A percentile compares a stretch with the other conserved stretches of the same genome.
These are phyloP conservation scores for Daboia siamensis DNA, from an alignment of 2,113 vertebrate species.

Conservation along the genomic window DNA sequence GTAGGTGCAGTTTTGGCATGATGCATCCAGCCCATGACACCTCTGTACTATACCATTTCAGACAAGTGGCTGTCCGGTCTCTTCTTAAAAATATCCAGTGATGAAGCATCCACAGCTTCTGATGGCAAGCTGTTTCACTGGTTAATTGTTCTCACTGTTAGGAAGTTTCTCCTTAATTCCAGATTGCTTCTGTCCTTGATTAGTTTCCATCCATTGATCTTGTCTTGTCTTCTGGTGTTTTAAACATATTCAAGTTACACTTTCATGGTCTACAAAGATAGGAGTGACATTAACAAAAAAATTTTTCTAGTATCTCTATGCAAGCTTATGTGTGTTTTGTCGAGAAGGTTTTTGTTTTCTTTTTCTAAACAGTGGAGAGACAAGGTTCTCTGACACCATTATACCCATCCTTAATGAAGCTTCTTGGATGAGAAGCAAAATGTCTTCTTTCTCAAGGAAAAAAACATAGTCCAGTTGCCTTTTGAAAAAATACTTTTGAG, in stretches of 20 bases:
- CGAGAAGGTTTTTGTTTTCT: conserved; percentile 67
- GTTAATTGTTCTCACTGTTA: neutral
- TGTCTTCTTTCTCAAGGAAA: neutral
- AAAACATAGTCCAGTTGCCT: neutral
- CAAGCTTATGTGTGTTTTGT: conserved; percentile 30
- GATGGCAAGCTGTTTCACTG: no score
- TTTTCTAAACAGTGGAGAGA: conserved; percentile 58
- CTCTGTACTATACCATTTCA: neutral
- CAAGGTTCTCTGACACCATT: conserved; percentile 56
- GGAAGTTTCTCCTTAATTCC: neutral
- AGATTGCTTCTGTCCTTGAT: neutral
- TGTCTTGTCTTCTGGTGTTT: neutral
- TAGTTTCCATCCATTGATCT: neutral
- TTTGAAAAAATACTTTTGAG: neutral
- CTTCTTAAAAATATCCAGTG: neutral
- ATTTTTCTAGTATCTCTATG: conserved; percentile 58
- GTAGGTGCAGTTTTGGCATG: no score
- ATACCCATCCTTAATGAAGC: conserved; percentile 31
- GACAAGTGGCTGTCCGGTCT: neutral
- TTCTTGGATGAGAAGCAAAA: neutral
- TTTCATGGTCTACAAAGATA: conserved; percentile 59
- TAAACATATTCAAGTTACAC: conserved; percentile 53
- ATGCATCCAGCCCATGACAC: no score
- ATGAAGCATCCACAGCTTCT: no score
- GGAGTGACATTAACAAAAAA: conserved; percentile 52